These are phyloP conservation scores for Falco cherrug DNA, from an alignment of 2,797 vertebrate species.

Conservation along the genomic window DNA sequence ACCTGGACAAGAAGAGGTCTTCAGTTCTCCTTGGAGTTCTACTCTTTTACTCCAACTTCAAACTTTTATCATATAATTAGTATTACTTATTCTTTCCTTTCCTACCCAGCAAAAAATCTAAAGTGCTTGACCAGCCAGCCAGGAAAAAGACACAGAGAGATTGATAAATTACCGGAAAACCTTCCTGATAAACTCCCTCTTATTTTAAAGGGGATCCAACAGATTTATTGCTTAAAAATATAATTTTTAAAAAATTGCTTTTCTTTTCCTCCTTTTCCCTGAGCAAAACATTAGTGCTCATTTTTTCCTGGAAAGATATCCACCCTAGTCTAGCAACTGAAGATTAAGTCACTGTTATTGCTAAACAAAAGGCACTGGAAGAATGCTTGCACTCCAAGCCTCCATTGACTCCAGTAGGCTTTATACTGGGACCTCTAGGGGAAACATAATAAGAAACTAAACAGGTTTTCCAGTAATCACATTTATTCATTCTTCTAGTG, in stretches of 20 bases:
- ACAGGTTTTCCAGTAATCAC: conserved; percentile 41
- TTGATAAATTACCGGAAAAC: conserved; percentile 13
- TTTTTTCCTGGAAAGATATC: conserved; percentile 48
- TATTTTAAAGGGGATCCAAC: conserved; percentile 23
- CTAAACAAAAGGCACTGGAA: conserved; percentile 50
- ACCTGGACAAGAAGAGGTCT: background rate
- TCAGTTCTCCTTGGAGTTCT: background rate
- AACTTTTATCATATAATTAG: background rate
- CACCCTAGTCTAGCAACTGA: background rate
- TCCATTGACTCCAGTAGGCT: background rate
- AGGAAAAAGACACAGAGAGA: background rate
- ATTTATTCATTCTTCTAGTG: conserved; percentile 3
- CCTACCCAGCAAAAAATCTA: background rate
- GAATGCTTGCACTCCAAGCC: conserved; percentile 9
- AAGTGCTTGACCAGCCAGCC: background rate
- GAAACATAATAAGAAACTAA: conserved; percentile 1
- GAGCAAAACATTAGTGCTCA: background rate
- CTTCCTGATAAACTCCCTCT: background rate
- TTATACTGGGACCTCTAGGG: background rate
- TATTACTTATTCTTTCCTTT: background rate
- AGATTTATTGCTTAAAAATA: background rate
- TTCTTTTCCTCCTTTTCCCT: background rate
- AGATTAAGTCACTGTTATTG: conserved; percentile 24
- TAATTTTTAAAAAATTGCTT: background rate
- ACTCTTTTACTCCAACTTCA: background rate